phyloP scores from a whole-genome alignment of 2,888 invertebrate species.

The Clanis bilineata region DNA sequence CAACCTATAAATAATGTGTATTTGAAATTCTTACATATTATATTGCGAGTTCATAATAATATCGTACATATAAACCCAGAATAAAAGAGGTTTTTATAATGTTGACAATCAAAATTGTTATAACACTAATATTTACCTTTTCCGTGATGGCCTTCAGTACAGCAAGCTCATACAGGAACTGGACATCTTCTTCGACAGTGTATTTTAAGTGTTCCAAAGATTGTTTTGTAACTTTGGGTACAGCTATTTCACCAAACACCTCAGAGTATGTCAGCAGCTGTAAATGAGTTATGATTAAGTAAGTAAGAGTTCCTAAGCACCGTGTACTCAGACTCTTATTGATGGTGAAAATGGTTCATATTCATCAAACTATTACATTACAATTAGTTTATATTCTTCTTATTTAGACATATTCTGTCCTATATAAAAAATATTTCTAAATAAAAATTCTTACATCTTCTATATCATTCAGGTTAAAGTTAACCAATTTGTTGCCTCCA shows the following conservation, averaged over 20 bases:
- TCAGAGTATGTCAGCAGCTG: constrained; percentile 64
- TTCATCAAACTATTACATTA: too few relatives aligned
- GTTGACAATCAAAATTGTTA: too few relatives aligned
- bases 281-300: constrained; percentile 25
- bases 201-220: constrained; percentile 57
- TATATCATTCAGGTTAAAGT: constrained; percentile 84
- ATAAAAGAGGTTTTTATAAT: too few relatives aligned
- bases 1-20: constrained; percentile 54
- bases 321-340: not conserved
- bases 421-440: too few relatives aligned
- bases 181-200: constrained; percentile 81
- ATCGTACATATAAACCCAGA: too few relatives aligned
- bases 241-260: constrained; percentile 60
- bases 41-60: too few relatives aligned
- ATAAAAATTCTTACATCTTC: constrained; percentile 81
- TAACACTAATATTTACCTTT: constrained; percentile 72
- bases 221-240: constrained; percentile 52
- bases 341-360: not conserved
- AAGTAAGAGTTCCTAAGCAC: not conserved
- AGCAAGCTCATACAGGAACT: constrained; percentile 84
- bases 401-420: too few relatives aligned
- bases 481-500: constrained; percentile 82
- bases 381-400: too few relatives aligned
- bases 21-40: too few relatives aligned
- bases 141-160: constrained; percentile 81